Conservation (phyloP, 1,140 invertebrate species). For the Drosophila orosa region DNA sequence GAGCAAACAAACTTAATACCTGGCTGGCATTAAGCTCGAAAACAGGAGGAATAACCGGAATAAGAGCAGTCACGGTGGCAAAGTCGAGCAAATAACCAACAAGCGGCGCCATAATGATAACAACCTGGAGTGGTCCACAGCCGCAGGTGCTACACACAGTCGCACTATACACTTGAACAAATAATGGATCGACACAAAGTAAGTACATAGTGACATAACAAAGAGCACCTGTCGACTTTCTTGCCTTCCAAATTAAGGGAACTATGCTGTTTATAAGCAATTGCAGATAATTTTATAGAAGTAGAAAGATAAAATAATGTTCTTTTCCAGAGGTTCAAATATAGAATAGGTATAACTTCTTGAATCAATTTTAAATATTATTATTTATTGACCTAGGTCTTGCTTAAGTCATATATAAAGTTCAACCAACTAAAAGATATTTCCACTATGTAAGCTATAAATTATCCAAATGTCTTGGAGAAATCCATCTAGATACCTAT, state of each 20-base stretch:
- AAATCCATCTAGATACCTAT: neutral
- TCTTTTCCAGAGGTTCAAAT: neutral
- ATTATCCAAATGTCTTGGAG: too few species aligned
- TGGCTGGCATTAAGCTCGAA: slow-evolving; percentile 33
- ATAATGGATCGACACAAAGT: neutral
- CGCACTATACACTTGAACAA: slow-evolving; percentile 6
- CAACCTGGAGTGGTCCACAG: slow-evolving; percentile 23
- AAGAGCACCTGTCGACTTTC: neutral
- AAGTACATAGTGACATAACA: too few species aligned
- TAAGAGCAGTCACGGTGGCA: slow-evolving; percentile 48
- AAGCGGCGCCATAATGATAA: slow-evolving; percentile 47
- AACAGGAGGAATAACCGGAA: slow-evolving; percentile 17
- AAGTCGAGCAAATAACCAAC: slow-evolving; percentile 41
- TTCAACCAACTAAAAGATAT: too few species aligned
- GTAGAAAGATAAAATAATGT: too few species aligned
- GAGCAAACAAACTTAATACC: slow-evolving; percentile 70
- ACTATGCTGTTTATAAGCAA: neutral
- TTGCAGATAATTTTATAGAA: neutral
- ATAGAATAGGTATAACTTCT: neutral
- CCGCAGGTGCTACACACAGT: slow-evolving; percentile 24
- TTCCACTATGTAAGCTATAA: too few species aligned
- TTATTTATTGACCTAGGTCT: neutral
- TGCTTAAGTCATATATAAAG: too few species aligned
- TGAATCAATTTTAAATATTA: neutral
- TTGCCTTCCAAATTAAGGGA: neutral